Conservation (phyloP, 2,113 vertebrate species). For the Menura novaehollandiae region DNA sequence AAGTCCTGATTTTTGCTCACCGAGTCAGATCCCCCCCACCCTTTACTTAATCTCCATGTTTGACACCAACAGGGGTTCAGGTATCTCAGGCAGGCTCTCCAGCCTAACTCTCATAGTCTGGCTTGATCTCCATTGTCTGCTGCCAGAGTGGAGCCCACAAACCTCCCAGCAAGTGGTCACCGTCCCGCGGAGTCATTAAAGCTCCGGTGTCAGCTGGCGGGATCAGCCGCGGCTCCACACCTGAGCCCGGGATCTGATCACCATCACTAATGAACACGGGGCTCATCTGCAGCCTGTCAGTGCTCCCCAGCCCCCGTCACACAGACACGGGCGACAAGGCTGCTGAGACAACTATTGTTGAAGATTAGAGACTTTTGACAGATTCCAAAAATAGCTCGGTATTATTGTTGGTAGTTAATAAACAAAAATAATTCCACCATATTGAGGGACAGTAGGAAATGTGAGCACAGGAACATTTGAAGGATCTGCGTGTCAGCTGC, state of each 20-base stretch:
- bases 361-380: slow-evolving; percentile 69
- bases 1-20: slow-evolving; percentile 16
- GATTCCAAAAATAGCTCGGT: slow-evolving; percentile 12
- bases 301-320: slow-evolving; percentile 37
- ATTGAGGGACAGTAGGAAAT: background rate
- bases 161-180: slow-evolving; percentile 72
- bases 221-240: slow-evolving; percentile 74
- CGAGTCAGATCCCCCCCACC: background rate
- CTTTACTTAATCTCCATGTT: slow-evolving; percentile 57
- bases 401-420: background rate
- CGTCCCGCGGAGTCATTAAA: slow-evolving; percentile 73
- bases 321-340: slow-evolving; percentile 53
- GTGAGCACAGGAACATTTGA: background rate
- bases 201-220: slow-evolving; percentile 71
- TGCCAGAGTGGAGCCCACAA: slow-evolving; percentile 32
- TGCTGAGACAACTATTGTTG: slow-evolving; percentile 51
- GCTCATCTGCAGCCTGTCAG: slow-evolving; percentile 78
- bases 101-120: slow-evolving; percentile 58
- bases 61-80: slow-evolving; percentile 65
- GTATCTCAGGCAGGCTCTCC: slow-evolving; percentile 62
- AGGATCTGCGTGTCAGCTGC: background rate
- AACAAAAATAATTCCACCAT: background rate
- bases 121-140: slow-evolving; percentile 76
- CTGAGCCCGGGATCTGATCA: slow-evolving; percentile 70
- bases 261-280: slow-evolving; percentile 74